phyloP scores from a whole-genome alignment of 2,797 vertebrate species.

The Antrozous pallidus region DNA sequence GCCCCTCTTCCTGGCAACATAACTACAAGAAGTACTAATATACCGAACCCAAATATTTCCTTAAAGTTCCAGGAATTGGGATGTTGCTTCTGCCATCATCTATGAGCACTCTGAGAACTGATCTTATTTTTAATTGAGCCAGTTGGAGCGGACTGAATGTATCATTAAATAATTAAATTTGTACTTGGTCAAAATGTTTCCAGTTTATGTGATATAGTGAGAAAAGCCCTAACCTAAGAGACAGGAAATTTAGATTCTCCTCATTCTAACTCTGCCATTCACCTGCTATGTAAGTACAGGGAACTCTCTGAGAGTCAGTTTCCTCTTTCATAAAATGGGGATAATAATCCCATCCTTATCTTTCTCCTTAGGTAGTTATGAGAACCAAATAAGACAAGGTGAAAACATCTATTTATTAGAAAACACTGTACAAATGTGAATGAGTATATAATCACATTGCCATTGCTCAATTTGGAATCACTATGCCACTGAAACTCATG shows the following conservation, averaged over 20 bases:
- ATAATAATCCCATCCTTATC: constrained; percentile 1
- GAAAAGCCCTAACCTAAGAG: constrained; percentile 27
- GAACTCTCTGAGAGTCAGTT: background rate
- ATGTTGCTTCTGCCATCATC: background rate
- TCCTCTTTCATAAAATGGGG: constrained; percentile 24
- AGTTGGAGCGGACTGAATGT: constrained; percentile 7
- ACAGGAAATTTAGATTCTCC: constrained; percentile 28
- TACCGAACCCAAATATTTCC: background rate
- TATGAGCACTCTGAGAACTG: background rate
- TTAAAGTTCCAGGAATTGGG: background rate
- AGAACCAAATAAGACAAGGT: constrained; percentile 17
- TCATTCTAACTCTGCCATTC: background rate
- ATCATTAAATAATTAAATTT: constrained; percentile 15
- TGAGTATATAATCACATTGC: background rate
- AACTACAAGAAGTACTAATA: background rate
- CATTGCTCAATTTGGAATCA: background rate
- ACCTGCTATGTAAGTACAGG: background rate
- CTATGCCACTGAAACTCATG: constrained; percentile 6
- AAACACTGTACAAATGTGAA: constrained; percentile 17
- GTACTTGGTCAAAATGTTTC: background rate
- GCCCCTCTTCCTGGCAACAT: background rate
- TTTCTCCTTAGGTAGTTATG: constrained; percentile 10
- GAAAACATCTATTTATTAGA: constrained; percentile 35
- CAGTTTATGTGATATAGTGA: background rate
- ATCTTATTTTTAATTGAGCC: background rate